Base-by-base conservation (phyloP, 2,797 vertebrate species). In the Pseudochaenichthys georgianus region DNA sequence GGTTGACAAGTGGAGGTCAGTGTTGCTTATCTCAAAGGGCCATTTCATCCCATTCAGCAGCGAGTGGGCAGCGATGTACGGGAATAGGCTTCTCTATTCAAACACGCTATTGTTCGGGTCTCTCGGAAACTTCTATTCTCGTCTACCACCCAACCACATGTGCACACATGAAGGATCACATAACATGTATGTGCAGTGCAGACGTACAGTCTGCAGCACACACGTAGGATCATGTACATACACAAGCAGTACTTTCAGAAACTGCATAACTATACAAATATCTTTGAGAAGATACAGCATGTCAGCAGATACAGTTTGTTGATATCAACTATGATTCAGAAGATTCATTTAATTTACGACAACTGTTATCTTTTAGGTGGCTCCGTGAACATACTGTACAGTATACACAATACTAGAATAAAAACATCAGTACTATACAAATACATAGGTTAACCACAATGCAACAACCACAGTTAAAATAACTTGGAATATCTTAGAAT, bases 1-100 rank as follows among this genome's bases (percentile, higher is more conserved):
- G 71, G 71, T 69, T 76, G 79, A 89, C 55, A 73, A 78, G 81
- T n/a, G 62, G 70, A 80, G 90, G 87, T 90, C 88, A 90, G 13
- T 51, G 78, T 85, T 82, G 73, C 82, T 86, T 64, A 81, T 86
- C 87, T 82, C 73, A 86, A 87, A 86, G 78, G 78, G 73, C 71
- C 78, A 67, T 79, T 90, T 87, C 64, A 81, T 81, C 68, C 77
- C 73, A 77, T 82, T 90, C 84, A 86, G 65, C 52, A 57, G 82
- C 21, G 54, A 86, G 84, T 78, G 80, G 77, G 75, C 77, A 53
- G 81, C 3, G 2, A 48, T 48, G 63, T 65, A 76, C 73, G 51
- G 81, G 79, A 91, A 88, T 68, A 85, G 71, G 54, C 57, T 46
- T 57, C 60, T 80, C 55, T 77, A 5, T 87, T 87, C 76, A 82